phyloP scores from a whole-genome alignment of 2,113 vertebrate genomes.

The Bucco capensis region DNA sequence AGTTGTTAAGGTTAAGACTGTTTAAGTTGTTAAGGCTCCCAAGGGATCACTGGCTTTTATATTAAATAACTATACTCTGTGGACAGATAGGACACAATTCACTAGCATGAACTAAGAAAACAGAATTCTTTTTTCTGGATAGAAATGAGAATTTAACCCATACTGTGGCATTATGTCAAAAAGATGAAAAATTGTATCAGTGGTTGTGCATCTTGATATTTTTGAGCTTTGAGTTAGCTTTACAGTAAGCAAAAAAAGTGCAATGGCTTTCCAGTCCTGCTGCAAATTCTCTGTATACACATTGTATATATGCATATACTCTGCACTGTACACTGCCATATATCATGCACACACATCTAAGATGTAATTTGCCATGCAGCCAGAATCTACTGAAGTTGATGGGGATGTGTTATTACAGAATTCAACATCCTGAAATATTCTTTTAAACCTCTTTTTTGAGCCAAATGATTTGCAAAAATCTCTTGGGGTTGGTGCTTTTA shows the following conservation, averaged over 20 bases:
- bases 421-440: background rate
- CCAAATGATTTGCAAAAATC: background rate
- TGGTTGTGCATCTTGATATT: background rate
- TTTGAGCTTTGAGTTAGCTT: background rate
- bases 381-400: background rate
- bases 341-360: background rate
- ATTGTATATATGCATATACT: accelerated
- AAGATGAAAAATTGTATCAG: background rate
- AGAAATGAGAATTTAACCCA: background rate
- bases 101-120: background rate
- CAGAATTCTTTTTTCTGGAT: background rate
- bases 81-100: background rate
- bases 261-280: background rate
- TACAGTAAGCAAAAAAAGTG: background rate
- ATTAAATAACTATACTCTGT: background rate
- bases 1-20: background rate
- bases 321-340: too few relatives aligned
- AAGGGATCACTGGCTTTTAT: background rate
- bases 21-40: too few relatives aligned
- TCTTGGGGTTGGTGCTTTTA: background rate
- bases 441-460: background rate
- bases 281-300: background rate
- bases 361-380: background rate
- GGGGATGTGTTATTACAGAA: background rate
- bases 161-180: background rate